Evolutionary conservation across 2,113 vertebrate species (phyloP).

Genomic region (Alethe diademata): DNA sequence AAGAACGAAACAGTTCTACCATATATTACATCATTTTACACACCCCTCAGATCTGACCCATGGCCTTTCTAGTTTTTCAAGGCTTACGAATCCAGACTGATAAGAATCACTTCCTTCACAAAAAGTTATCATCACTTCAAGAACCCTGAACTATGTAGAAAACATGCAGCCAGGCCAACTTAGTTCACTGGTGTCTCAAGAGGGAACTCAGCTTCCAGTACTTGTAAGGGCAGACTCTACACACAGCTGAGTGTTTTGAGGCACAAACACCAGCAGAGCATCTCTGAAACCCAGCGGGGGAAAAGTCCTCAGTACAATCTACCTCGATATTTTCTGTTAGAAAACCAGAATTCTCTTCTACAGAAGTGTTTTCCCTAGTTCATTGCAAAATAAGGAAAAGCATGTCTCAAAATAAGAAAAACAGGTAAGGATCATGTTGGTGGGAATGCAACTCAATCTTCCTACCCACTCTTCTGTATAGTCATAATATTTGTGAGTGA

Average conservation of each 20-base stretch:
- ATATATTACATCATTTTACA: background rate
- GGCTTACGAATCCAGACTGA: background rate
- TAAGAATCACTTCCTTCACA: background rate
- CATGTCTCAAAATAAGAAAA: background rate
- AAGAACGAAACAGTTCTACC: background rate
- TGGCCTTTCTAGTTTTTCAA: background rate
- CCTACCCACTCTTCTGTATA: background rate
- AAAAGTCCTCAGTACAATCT: background rate
- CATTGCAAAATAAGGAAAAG: background rate
- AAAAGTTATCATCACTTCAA: background rate
- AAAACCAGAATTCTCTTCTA: background rate
- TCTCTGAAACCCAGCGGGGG: background rate
- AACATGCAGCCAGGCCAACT: background rate
- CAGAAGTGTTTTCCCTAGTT: background rate
- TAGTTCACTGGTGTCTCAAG: background rate
- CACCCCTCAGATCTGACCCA: background rate
- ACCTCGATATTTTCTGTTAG: background rate
- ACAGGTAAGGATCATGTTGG: background rate
- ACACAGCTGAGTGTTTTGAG: background rate
- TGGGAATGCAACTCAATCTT: background rate
- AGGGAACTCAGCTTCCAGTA: background rate
- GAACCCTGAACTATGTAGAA: background rate
- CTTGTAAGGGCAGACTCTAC: background rate
- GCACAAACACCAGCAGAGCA: background rate
- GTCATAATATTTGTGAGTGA: background rate